phyloP scores from a whole-genome alignment of 1,140 invertebrate species.

The Platorchestia sp. region DNA sequence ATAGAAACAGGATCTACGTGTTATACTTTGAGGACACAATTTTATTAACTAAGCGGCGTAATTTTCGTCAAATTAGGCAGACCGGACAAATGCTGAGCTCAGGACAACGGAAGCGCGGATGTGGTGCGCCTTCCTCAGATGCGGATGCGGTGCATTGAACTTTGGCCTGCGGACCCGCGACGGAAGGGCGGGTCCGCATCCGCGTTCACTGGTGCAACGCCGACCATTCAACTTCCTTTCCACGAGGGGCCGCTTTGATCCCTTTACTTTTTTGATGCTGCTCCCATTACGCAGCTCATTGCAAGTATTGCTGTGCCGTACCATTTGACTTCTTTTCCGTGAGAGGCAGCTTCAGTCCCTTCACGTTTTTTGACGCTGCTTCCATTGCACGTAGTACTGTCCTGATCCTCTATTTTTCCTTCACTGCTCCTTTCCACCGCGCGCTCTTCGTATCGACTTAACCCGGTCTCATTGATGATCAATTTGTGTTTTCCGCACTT shows the following conservation, averaged over 20 bases:
- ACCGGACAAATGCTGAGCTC: neutral
- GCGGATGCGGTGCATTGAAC: conserved; percentile 54
- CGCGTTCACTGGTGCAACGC: conserved; percentile 45
- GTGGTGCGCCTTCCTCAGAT: conserved; percentile 28
- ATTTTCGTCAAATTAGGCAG: neutral
- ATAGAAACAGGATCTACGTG: neutral
- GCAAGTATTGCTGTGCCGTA: conserved; percentile 28
- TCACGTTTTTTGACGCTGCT: neutral
- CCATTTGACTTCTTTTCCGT: neutral
- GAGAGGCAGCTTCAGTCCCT: neutral
- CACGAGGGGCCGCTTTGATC: neutral
- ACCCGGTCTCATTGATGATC: no score
- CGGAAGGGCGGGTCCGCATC: conserved; percentile 44
- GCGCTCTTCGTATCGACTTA: no score
- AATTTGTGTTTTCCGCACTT: no score
- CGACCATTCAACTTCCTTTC: conserved; percentile 19
- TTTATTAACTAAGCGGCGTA: neutral
- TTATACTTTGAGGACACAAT: neutral
- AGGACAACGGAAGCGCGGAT: conserved; percentile 17
- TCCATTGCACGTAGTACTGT: neutral
- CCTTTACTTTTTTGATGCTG: neutral
- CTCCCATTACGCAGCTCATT: neutral
- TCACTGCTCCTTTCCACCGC: no score
- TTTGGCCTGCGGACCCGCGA: conserved; percentile 44
- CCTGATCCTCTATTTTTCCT: neutral